phyloP scores from a whole-genome alignment of 2,797 vertebrate species.

The Chromobotia macracanthus region DNA sequence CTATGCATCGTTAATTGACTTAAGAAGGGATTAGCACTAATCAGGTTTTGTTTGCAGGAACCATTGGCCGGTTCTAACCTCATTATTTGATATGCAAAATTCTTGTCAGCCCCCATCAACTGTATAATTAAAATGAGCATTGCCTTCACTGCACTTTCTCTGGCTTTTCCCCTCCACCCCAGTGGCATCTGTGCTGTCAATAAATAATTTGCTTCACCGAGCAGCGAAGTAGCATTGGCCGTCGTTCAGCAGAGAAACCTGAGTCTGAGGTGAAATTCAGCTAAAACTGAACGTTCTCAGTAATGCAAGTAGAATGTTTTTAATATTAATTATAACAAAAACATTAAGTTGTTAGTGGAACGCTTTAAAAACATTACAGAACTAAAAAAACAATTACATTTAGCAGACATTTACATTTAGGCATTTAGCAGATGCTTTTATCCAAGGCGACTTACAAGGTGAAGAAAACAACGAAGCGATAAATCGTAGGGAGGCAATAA shows the following conservation, averaged over 20 bases:
- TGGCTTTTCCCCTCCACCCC: slow-evolving; percentile 30
- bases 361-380: too few relatives aligned
- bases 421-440: too few relatives aligned
- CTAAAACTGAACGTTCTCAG: too few relatives aligned
- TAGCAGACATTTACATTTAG: too few relatives aligned
- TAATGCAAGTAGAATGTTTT: too few relatives aligned
- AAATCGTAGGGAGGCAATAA: too few relatives aligned
- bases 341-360: too few relatives aligned
- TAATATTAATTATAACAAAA: too few relatives aligned
- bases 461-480: too few relatives aligned
- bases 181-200: slow-evolving; percentile 52
- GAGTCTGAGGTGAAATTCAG: slow-evolving; percentile 24
- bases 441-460: too few relatives aligned
- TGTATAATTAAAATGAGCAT: slow-evolving; percentile 75
- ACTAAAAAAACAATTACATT: too few relatives aligned
- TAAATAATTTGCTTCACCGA: slow-evolving; percentile 24
- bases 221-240: neutral
- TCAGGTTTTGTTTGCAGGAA: slow-evolving; percentile 77
- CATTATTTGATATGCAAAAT: slow-evolving; percentile 81
- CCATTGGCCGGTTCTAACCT: slow-evolving; percentile 77
- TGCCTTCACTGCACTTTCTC: slow-evolving; percentile 55
- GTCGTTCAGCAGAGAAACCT: slow-evolving; percentile 25
- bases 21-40: slow-evolving; percentile 79
- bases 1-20: slow-evolving; percentile 79
- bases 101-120: slow-evolving; percentile 75